These are phyloP conservation scores for Myrmecophaga tridactyla DNA, from an alignment of 2,113 vertebrate species.

Conservation along the genomic window DNA sequence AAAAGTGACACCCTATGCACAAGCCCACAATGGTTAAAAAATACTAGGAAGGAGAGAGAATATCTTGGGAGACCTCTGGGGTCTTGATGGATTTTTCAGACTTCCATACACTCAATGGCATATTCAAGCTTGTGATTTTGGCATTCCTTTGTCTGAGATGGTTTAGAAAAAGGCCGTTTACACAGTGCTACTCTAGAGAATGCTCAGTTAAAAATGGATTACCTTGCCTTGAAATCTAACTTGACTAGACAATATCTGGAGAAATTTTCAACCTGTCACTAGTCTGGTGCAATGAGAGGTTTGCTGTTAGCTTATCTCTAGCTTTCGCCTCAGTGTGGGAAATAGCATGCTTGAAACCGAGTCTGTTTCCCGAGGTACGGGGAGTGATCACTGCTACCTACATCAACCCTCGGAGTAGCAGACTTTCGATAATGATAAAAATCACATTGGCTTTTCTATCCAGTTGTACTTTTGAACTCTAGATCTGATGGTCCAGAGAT, in stretches of 20 bases:
- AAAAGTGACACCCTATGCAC: slow-evolving; percentile 21
- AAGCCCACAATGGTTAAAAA: slow-evolving; percentile 1
- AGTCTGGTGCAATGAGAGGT: neutral
- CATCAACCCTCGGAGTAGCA: neutral
- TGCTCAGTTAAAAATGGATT: neutral
- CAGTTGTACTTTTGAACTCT: neutral
- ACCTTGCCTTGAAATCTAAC: slow-evolving; percentile 24
- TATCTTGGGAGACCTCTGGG: neutral
- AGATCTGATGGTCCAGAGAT: neutral
- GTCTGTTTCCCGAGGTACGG: neutral
- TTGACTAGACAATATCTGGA: neutral
- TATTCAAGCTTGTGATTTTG: slow-evolving; percentile 24
- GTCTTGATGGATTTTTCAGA: slow-evolving; percentile 69
- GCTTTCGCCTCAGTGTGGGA: neutral
- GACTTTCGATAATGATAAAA: neutral
- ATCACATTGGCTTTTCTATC: neutral
- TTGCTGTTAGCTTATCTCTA: neutral
- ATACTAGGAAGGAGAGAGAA: slow-evolving; percentile 46
- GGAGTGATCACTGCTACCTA: neutral
- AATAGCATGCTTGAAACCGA: neutral
- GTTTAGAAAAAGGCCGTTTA: neutral
- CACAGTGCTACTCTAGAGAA: neutral
- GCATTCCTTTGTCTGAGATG: neutral
- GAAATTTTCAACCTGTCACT: slow-evolving; percentile 1
- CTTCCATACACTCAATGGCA: neutral